Base-by-base conservation (phyloP, 2,113 vertebrate species). In the Myanophis thanlyinensis region DNA sequence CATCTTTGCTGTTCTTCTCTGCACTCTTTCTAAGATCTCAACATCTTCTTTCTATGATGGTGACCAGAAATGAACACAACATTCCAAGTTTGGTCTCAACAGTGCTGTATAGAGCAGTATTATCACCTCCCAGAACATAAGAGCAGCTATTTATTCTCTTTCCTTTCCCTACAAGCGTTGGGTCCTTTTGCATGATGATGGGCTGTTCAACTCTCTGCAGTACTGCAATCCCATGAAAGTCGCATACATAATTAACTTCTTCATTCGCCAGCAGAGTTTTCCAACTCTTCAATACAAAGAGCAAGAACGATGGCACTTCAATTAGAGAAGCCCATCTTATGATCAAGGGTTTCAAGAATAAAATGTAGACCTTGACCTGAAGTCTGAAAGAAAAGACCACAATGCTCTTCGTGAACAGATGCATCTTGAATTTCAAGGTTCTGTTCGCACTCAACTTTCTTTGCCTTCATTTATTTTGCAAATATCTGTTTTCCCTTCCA, bases 261-360 rank as follows among this genome's bases (percentile, higher is more conserved):
- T 87, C n/a, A 56, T 27, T 54, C 54, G 3, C 27, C 59, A 51
- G 12, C 25, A 48, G 12, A 5, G 46, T 15, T 23, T 87, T n/a
- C 22, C 54, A 44, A 8, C 4, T 5, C 27, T 93, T 11, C 49
- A 27, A 90, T 40, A 1, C 86, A n/a, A 30, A 48, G 54, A 27
- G 90, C 8, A 54, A 15, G 25, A 91, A 23, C 35, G 89, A 80
- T 12, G 52, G 62, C 59, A 11, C 1, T 49, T 47, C 62, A 93
- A 23, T 7, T 89, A 1, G 89, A 92, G 5, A 23, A 52, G 23
- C 30, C 48, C 25, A 49, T 46, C 47, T 11, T 85, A 85, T 4
- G 13, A 15, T 80, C 30, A 92, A 90, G 91, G 91, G 87, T 91
- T 1, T 88, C 87, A 88, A 93, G 67, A 30, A 90, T 88, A 25